phyloP scores from a whole-genome alignment of 1,140 invertebrate genomes.

The Drosophila arizonae region DNA sequence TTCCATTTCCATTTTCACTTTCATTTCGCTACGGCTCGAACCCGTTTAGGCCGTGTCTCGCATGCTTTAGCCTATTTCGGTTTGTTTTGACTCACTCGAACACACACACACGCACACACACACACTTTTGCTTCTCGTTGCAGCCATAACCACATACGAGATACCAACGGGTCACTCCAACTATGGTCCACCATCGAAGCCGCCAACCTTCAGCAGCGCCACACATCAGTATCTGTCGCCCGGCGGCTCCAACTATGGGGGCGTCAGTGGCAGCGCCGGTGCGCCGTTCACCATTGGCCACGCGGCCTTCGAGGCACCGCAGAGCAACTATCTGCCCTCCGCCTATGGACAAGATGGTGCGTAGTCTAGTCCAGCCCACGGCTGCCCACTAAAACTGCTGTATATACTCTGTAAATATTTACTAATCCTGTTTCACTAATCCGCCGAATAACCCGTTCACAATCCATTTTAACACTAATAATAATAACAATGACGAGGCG shows the following conservation, averaged over 20 bases:
- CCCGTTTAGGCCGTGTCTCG: slow-evolving; percentile 49
- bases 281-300: slow-evolving; percentile 74
- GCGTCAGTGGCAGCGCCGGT: slow-evolving; percentile 52
- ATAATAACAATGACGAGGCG: slow-evolving; percentile 32
- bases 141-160: slow-evolving; percentile 80
- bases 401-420: slow-evolving; percentile 38
- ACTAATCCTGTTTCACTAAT: slow-evolving; percentile 21
- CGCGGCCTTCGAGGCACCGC: slow-evolving; percentile 76
- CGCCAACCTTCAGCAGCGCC: slow-evolving; percentile 75
- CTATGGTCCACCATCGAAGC: slow-evolving; percentile 80
- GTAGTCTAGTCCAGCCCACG: slow-evolving; percentile 37
- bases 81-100: slow-evolving; percentile 17
- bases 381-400: background rate
- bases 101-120: slow-evolving; percentile 3
- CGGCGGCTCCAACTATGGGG: slow-evolving; percentile 58
- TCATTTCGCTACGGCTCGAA: slow-evolving; percentile 55
- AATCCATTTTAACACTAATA: slow-evolving; percentile 24
- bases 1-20: slow-evolving; percentile 72
- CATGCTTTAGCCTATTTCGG: slow-evolving; percentile 55
- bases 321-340: slow-evolving; percentile 77
- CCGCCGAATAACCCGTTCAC: slow-evolving; percentile 1
- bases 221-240: slow-evolving; percentile 79
- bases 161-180: slow-evolving; percentile 73
- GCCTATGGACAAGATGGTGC: slow-evolving; percentile 80
- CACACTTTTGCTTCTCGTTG: slow-evolving; percentile 42